These are phyloP conservation scores for Heliothis virescens DNA, from an alignment of 1,140 invertebrate species.

Conservation along the genomic window DNA sequence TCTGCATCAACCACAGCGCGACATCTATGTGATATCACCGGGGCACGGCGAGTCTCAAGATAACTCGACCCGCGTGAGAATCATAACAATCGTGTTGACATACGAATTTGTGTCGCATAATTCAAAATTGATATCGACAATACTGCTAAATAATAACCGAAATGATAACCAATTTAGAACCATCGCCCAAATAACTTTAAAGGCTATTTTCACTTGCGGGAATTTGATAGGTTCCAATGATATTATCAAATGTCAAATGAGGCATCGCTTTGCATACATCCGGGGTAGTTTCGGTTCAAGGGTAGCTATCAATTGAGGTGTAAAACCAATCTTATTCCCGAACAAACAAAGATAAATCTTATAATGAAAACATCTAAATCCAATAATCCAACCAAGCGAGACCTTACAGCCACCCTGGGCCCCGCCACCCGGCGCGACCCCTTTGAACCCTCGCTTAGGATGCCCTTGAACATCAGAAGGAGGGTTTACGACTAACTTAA, in stretches of 20 bases:
- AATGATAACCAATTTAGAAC: background rate
- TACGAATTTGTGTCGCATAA: constrained; percentile 40
- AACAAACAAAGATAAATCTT: constrained; percentile 33
- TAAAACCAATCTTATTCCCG: constrained; percentile 12
- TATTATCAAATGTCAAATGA: background rate
- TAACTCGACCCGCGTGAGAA: constrained; percentile 60
- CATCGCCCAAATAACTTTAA: background rate
- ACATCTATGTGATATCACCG: constrained; percentile 52
- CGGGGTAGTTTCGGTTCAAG: background rate
- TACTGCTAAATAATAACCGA: background rate
- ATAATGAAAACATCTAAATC: constrained; percentile 43
- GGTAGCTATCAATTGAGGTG: background rate
- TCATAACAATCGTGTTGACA: constrained; percentile 54
- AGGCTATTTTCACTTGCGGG: too few species aligned
- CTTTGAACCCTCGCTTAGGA: constrained; percentile 30
- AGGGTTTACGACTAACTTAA: background rate
- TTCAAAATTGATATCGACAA: constrained; percentile 27
- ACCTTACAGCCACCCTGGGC: background rate
- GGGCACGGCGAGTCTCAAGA: constrained; percentile 59
- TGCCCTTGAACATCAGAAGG: constrained; percentile 27
- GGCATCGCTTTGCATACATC: background rate
- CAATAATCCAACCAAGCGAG: constrained; percentile 35
- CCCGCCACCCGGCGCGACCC: background rate
- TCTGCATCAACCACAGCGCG: constrained; percentile 54
- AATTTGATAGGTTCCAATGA: too few species aligned